phyloP scores from a whole-genome alignment of 2,113 vertebrate species.

The Strix uralensis region DNA sequence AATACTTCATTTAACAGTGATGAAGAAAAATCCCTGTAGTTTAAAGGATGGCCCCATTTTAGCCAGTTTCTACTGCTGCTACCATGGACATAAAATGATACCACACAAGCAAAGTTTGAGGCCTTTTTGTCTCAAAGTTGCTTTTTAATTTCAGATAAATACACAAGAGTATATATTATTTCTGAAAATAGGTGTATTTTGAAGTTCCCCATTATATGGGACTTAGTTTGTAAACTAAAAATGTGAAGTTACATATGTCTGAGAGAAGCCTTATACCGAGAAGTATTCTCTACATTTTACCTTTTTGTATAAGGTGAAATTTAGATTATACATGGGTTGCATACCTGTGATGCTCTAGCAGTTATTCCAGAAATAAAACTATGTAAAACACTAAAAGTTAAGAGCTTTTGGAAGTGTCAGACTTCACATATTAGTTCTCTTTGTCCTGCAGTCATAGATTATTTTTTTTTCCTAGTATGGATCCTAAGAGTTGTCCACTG shows the following conservation, averaged over 20 bases:
- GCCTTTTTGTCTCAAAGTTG: slow-evolving; percentile 37
- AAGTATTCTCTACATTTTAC: slow-evolving; percentile 13
- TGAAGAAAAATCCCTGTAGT: background rate
- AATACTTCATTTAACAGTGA: background rate
- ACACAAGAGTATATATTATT: slow-evolving; percentile 69
- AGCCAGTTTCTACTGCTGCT: slow-evolving; percentile 56
- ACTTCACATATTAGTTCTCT: background rate
- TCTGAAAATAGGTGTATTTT: slow-evolving; percentile 64
- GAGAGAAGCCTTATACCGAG: slow-evolving; percentile 19
- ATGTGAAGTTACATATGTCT: slow-evolving; percentile 39
- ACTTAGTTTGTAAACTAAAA: slow-evolving; percentile 52
- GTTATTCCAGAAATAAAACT: background rate
- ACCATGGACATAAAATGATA: slow-evolving; percentile 5
- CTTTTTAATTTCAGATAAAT: slow-evolving; percentile 57
- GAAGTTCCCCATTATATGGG: slow-evolving; percentile 71
- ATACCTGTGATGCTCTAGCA: background rate
- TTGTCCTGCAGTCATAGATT: background rate
- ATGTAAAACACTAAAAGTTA: background rate
- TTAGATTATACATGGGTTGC: background rate
- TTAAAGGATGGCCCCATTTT: slow-evolving; percentile 18
- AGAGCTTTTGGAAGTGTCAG: background rate
- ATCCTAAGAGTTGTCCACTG: background rate
- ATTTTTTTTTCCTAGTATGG: background rate
- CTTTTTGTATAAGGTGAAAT: background rate
- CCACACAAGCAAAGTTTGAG: slow-evolving; percentile 39